Evolutionary conservation across 2,888 invertebrate genomes (phyloP).

Genomic region (Agapostemon virescens): DNA sequence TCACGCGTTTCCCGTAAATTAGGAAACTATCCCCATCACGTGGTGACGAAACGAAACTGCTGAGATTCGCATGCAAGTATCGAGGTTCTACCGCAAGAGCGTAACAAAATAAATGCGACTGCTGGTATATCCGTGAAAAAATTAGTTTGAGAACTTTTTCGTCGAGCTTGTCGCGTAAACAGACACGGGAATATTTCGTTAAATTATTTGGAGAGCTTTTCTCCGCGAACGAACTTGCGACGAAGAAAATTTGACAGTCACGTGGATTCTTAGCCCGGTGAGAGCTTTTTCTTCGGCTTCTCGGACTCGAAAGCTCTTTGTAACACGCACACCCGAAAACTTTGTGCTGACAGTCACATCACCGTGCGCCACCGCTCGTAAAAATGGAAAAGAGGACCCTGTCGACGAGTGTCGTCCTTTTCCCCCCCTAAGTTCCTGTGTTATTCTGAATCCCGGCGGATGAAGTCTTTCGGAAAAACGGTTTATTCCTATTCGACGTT

Average conservation of each 20-base stretch:
- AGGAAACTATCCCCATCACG: too few relatives aligned
- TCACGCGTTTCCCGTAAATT: too few relatives aligned
- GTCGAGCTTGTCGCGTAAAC: neutral
- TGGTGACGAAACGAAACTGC: too few relatives aligned
- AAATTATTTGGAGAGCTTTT: slow-evolving; percentile 45
- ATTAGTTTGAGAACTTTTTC: too few relatives aligned
- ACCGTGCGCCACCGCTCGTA: slow-evolving; percentile 26
- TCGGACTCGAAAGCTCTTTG: slow-evolving; percentile 13
- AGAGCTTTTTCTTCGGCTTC: slow-evolving; percentile 12
- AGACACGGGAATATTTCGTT: slow-evolving; percentile 12
- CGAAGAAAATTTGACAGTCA: slow-evolving; percentile 25
- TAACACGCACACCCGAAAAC: slow-evolving; percentile 37
- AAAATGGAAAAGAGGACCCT: slow-evolving; percentile 41
- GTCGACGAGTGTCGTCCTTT: neutral
- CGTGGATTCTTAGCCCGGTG: slow-evolving; percentile 12
- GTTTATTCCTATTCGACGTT: neutral
- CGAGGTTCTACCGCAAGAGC: too few relatives aligned
- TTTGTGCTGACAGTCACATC: slow-evolving; percentile 46
- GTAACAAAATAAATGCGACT: too few relatives aligned
- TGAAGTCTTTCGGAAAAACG: slow-evolving; percentile 16
- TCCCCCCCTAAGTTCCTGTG: neutral
- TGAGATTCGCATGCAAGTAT: too few relatives aligned
- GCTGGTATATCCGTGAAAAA: too few relatives aligned
- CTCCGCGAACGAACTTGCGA: neutral
- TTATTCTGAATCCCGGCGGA: slow-evolving; percentile 22